Evolutionary conservation across 2,797 vertebrate species (phyloP).

Genomic region (Lagorchestes hirsutus): DNA sequence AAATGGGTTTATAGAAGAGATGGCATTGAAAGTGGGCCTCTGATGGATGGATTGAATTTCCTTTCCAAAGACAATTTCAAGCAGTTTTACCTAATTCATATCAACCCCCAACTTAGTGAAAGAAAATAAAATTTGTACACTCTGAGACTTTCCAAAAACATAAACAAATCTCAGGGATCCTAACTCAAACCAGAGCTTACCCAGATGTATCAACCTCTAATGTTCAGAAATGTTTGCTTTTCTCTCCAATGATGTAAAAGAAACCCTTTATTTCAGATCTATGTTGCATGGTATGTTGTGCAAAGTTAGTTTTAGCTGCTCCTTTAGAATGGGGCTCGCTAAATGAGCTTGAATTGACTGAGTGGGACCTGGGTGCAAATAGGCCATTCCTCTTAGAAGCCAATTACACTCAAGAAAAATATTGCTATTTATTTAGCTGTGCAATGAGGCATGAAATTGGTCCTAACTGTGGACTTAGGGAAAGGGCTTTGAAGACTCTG

Average conservation of each 20-base stretch:
- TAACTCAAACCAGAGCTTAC: slow-evolving; percentile 51
- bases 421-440: slow-evolving; percentile 69
- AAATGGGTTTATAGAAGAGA: not conserved
- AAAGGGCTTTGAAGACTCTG: slow-evolving; percentile 37
- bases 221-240: slow-evolving; percentile 34
- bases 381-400: not conserved
- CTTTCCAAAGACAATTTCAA: slow-evolving; percentile 12
- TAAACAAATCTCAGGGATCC: slow-evolving; percentile 16
- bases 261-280: not conserved
- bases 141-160: slow-evolving; percentile 49
- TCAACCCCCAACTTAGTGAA: not conserved
- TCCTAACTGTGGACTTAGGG: slow-evolving; percentile 59
- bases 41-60: not conserved
- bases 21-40: not conserved
- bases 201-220: not conserved
- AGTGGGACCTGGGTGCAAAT: not conserved
- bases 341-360: slow-evolving; percentile 18
- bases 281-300: not conserved
- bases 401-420: slow-evolving; percentile 56
- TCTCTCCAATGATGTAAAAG: slow-evolving; percentile 24
- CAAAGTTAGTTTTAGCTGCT: not conserved
- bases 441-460: slow-evolving; percentile 68
- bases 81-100: not conserved
- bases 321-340: slow-evolving; percentile 27
- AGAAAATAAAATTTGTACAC: slow-evolving; percentile 7